Evolutionary conservation across 2,797 vertebrate species (phyloP), one percentile per base, ranked within the genome.

Genomic region (Sylvilagus floridanus): DNA sequence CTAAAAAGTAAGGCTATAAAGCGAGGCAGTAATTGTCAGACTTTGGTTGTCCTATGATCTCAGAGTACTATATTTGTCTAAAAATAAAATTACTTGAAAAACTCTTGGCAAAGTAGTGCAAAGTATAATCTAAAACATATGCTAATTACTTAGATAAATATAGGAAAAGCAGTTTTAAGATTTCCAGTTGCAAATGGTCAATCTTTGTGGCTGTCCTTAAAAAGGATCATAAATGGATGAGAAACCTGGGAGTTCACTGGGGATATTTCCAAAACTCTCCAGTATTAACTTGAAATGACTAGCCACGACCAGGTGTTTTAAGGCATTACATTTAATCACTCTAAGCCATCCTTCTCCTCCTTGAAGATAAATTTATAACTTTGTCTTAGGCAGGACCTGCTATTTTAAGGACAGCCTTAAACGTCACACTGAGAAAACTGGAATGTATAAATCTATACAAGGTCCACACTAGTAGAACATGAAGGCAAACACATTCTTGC

Each of bases 51-150:
- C 47, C 54, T 91, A 24, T 57, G n/a, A 57, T 57, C 60, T 90
- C 57, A 90, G 17, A 22, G 63, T 24, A 68, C 52, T 86, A 2
- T 62, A 84, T 84, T 71, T 65, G n/a, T 72, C 28, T 78, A 93
- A 96, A 85, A 93, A 71, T 77, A 95, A 92, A 32, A 90, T 88
- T 95, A 89, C 84, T 84, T 79, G n/a, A 95, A 91, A 57, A 96
- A 89, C 79, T 88, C 47, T 83, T 28, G 54, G 90, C 50, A 90
- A 92, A 93, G 47, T 22, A 66, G 50, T 69, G 7, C 62, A 95
- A 94, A 90, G 30, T 47, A 91, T 88, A 86, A 96, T 76, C 88
- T 63, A 92, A 91, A 95, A 75, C 32, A 77, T 73, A 62, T 88
- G 73, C 60, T 90, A 88, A 84, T 85, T 88, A 68, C 30, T 89